Conservation (phyloP, 2,797 vertebrate species). For the Girardinus metallicus region DNA sequence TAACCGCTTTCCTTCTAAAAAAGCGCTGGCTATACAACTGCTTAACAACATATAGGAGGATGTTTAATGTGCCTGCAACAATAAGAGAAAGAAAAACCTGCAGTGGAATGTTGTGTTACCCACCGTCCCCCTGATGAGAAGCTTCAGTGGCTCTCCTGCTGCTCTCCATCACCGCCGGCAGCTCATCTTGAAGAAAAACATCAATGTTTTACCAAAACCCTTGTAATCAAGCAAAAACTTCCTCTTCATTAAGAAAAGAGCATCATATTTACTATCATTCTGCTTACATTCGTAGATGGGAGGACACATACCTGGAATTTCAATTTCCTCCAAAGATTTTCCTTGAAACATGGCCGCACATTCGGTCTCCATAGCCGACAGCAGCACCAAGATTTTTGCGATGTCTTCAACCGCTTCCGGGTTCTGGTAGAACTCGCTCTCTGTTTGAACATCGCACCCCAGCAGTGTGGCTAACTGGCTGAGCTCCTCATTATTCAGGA, state of each 20-base stretch:
- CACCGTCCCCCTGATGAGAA: constrained; percentile 22
- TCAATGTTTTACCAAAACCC: background rate
- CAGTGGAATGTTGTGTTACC: background rate
- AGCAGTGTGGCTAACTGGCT: constrained; percentile 33
- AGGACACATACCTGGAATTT: constrained; percentile 48
- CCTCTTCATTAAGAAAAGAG: background rate
- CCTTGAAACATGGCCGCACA: constrained; percentile 32
- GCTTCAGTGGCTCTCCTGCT: background rate
- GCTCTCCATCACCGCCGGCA: constrained; percentile 10
- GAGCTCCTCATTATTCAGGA: constrained; percentile 41
- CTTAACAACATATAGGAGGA: background rate
- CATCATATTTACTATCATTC: background rate
- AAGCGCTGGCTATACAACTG: background rate
- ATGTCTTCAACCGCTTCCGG: constrained; percentile 55
- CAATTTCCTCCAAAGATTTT: constrained; percentile 56
- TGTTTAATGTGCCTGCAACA: background rate
- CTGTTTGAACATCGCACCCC: constrained; percentile 33
- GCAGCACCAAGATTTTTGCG: constrained; percentile 52
- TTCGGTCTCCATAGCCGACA: constrained; percentile 47
- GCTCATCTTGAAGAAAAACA: constrained; percentile 21
- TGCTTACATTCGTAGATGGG: background rate
- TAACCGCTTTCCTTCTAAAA: background rate
- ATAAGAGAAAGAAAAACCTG: background rate
- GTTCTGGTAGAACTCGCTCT: constrained; percentile 51
- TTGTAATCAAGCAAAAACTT: background rate